Base-by-base conservation (phyloP, 2,888 invertebrate genomes). In the Stramonita haemastoma region DNA sequence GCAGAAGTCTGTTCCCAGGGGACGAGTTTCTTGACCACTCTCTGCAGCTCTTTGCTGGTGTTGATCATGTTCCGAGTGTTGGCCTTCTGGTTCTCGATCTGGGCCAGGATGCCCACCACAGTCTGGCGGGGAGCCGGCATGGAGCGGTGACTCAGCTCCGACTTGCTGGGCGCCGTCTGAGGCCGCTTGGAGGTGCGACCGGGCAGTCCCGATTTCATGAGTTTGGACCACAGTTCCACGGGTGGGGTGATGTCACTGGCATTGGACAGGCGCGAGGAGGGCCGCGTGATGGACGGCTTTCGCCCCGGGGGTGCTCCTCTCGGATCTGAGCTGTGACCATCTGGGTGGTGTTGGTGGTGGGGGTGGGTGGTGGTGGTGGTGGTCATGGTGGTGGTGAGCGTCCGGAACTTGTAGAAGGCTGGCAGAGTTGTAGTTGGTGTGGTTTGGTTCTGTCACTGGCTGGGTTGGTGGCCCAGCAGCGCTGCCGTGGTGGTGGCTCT, bases 71-170 rank as follows among this genome's bases (percentile, higher is more conserved):
- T 86, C 1, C 90, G 83, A 13, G 89, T 91, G 81, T 86, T 88
- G 22, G 90, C 91, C n/a, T 83, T 87, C 34, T 89, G 89, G 19
- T 89, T 91, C 84, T 90, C 90, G 11, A 91, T 90, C 77, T 91
- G 90, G 15, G 91, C 91, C 86, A 91, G 73, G 29, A 91, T 91
- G n/a, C 91, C 91, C 19, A 87, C 91, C 46, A 91, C 89, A 77
- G 90, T 90, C 83, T 90, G 91, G n/a, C 91, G 34, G 32, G 91
- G 86, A 0, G 89, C 91, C 34, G 89, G 86, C 84, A 90, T 56
- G 32, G 87, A 89, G 46, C 90, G 87, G 70, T 90, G 89, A 66
- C 70, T 88, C 73, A 91, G 90, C 46, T 90, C 90, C 29, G 87
- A 90, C 29, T 89, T 91, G 29, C 89, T 70, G 17, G 91, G 91